Evolutionary conservation across 2,113 vertebrate species (phyloP).

Genomic region (Catharus minimus): DNA sequence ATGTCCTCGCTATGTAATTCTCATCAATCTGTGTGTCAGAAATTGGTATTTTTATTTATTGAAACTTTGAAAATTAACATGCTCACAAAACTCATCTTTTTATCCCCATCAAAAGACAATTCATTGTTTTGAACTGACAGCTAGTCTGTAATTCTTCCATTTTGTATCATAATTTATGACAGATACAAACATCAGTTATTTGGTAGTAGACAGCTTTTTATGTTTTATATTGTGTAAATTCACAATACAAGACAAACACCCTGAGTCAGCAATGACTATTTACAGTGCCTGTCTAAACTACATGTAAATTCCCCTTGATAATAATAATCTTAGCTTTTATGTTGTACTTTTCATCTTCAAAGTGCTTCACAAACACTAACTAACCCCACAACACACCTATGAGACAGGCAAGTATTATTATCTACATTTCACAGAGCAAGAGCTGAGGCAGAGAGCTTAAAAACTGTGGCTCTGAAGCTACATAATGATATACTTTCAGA

Average conservation of each 20-base stretch:
- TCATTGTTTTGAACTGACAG: conserved; percentile 20
- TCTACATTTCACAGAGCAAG: conserved; percentile 24
- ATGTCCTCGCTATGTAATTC: background rate
- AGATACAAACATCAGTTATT: conserved; percentile 14
- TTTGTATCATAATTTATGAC: background rate
- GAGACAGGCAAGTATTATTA: conserved; percentile 1
- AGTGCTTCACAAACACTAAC: conserved; percentile 21
- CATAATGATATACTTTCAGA: background rate
- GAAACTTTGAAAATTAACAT: conserved; percentile 25
- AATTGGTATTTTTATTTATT: conserved; percentile 19
- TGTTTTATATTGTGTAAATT: conserved; percentile 31
- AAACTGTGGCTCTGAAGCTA: background rate
- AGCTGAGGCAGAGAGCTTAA: background rate
- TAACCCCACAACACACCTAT: conserved; percentile 12
- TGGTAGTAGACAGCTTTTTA: conserved; percentile 16
- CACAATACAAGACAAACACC: conserved; percentile 12
- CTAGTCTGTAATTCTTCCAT: background rate
- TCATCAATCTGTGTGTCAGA: background rate
- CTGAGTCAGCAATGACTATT: conserved; percentile 3
- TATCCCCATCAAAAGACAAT: background rate
- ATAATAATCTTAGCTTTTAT: conserved; percentile 33
- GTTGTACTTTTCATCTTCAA: conserved; percentile 27
- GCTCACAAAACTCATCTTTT: background rate
- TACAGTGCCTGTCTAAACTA: conserved; percentile 29
- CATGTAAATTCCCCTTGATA: background rate